Conservation (phyloP, 2,888 invertebrate species). For the Schizaphis graminum region DNA sequence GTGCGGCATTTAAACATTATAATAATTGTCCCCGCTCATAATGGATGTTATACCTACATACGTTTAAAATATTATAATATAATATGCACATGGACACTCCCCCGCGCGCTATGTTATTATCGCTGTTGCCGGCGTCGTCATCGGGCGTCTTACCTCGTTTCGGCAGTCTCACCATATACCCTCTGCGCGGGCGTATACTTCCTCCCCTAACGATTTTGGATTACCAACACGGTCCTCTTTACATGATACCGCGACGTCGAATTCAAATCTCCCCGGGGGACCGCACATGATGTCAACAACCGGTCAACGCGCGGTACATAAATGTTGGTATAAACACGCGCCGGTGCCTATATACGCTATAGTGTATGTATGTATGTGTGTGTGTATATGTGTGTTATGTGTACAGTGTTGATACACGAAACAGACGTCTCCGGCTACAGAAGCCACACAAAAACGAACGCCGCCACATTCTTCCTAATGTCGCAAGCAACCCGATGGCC, state of each 20-base stretch:
- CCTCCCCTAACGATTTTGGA: background rate
- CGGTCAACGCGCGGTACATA: slow-evolving; percentile 45
- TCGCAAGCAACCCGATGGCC: slow-evolving; percentile 61
- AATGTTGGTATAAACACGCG: background rate
- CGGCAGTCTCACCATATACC: background rate
- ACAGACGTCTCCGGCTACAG: slow-evolving; percentile 49
- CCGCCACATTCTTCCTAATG: slow-evolving; percentile 64
- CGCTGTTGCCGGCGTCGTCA: background rate
- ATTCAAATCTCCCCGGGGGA: slow-evolving; percentile 25
- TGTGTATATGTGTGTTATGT: background rate
- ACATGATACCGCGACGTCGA: background rate
- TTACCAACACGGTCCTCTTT: background rate
- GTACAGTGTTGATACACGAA: background rate
- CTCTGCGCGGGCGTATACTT: background rate
- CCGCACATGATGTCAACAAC: slow-evolving; percentile 63
- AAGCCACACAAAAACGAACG: slow-evolving; percentile 52
- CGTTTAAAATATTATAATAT: background rate
- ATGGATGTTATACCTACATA: background rate
- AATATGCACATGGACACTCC: background rate
- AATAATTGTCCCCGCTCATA: background rate
- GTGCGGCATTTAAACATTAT: background rate
- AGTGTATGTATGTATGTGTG: background rate
- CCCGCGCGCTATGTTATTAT: background rate
- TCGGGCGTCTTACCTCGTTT: background rate
- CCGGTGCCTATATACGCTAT: background rate